phyloP scores from a whole-genome alignment of 1,140 invertebrate species.

The Scaptomyza graminum region DNA sequence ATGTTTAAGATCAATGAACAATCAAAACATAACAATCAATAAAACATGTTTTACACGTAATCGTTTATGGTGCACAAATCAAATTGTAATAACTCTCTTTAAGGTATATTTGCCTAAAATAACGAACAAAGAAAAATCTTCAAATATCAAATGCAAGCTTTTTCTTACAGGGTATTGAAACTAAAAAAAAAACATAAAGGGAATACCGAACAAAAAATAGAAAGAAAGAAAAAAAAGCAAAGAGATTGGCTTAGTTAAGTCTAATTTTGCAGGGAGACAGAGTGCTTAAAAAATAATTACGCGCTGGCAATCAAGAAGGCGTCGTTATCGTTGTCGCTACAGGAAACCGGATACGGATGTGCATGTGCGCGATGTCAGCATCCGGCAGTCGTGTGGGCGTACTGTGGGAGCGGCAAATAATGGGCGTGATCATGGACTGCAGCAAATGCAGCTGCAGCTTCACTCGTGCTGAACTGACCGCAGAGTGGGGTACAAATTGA shows the following conservation, averaged over 20 bases:
- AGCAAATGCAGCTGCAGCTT: slow-evolving; percentile 3
- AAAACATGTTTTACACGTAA: background rate
- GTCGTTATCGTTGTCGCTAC: slow-evolving; percentile 53
- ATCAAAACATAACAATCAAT: background rate
- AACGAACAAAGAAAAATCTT: background rate
- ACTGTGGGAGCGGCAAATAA: background rate
- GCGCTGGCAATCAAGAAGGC: slow-evolving; percentile 72
- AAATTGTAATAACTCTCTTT: too few species aligned
- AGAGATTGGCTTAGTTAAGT: slow-evolving; percentile 75
- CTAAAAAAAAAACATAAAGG: slow-evolving; percentile 7
- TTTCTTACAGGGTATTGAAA: slow-evolving; percentile 12
- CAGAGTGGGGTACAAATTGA: slow-evolving; percentile 66
- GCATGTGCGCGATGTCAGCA: slow-evolving; percentile 72
- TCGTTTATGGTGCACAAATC: background rate
- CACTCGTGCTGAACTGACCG: slow-evolving; percentile 54
- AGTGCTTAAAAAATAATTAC: slow-evolving; percentile 82
- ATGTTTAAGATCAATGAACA: background rate
- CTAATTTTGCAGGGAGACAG: slow-evolving; percentile 76
- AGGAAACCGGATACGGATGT: slow-evolving; percentile 73
- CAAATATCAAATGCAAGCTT: too few species aligned
- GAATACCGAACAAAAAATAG: background rate
- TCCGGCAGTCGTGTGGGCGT: slow-evolving; percentile 38
- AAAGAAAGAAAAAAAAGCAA: slow-evolving; percentile 43
- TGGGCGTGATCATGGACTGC: background rate
- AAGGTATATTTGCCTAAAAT: too few species aligned